Evolutionary conservation across 2,797 vertebrate genomes (phyloP).

Genomic region (Loris lydekkerianus): DNA sequence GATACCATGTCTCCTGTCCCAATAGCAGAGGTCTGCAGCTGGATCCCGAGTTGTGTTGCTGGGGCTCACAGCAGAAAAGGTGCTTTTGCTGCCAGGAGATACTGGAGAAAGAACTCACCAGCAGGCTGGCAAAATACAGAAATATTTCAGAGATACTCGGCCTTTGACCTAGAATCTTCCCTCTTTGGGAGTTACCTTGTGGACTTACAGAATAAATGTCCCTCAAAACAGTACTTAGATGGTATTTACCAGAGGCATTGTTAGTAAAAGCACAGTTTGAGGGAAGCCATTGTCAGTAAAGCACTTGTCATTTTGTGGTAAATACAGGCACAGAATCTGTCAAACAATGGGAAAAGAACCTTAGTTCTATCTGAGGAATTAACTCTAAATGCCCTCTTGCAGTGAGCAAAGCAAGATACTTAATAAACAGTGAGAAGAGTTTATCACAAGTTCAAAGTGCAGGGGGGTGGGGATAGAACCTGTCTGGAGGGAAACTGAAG

Average conservation of each 20-base stretch:
- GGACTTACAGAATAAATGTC: neutral
- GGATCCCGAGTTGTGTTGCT: neutral
- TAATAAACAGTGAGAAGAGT: neutral
- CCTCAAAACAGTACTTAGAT: neutral
- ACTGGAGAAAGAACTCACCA: neutral
- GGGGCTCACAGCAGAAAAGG: no score
- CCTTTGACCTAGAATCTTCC: neutral
- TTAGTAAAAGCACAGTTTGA: neutral
- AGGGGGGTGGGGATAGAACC: no score
- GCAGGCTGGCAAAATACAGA: neutral
- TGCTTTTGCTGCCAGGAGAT: neutral
- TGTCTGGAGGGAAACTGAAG: neutral
- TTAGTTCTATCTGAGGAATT: neutral
- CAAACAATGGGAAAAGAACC: neutral
- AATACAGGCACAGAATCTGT: neutral
- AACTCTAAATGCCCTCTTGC: neutral
- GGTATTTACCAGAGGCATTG: neutral
- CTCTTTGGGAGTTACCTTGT: neutral
- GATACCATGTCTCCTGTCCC: neutral
- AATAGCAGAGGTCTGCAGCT: neutral
- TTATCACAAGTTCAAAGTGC: neutral
- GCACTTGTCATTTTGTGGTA: neutral
- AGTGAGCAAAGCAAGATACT: neutral
- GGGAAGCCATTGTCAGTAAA: neutral
- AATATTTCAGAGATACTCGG: neutral